Conservation (phyloP, 2,888 invertebrate genomes). For the Plutella xylostella region DNA sequence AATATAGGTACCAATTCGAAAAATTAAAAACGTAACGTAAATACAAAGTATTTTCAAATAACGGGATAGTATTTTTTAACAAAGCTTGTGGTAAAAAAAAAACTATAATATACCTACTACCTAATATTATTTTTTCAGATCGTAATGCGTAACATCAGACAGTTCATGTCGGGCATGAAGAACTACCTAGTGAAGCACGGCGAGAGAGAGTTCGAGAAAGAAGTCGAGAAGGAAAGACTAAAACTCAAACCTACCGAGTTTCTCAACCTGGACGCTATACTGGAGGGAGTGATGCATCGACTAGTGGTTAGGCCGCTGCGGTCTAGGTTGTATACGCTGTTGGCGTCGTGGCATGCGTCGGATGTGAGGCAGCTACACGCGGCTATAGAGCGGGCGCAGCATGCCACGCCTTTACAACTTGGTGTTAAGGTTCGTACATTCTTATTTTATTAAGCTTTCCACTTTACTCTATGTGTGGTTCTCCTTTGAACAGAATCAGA, state of each 20-base stretch:
- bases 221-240: slow-evolving; percentile 87
- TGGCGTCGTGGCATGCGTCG: slow-evolving; percentile 90
- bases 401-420: slow-evolving; percentile 75
- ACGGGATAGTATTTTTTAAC: background rate
- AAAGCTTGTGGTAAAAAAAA: background rate
- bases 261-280: slow-evolving; percentile 93
- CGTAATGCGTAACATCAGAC: slow-evolving; percentile 91
- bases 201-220: slow-evolving; percentile 90
- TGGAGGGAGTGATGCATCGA: slow-evolving; percentile 94
- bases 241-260: slow-evolving; percentile 92
- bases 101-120: background rate
- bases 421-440: slow-evolving; percentile 73
- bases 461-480: too few relatives aligned
- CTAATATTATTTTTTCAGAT: slow-evolving; percentile 46
- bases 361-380: slow-evolving; percentile 80
- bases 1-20: too few relatives aligned
- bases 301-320: slow-evolving; percentile 89
- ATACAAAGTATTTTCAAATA: background rate
- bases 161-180: slow-evolving; percentile 99
- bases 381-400: slow-evolving; percentile 76
- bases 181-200: slow-evolving; percentile 97
- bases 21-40: background rate
- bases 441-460: too few relatives aligned
- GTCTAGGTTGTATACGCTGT: slow-evolving; percentile 83
- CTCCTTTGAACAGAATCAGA: too few relatives aligned